These are phyloP conservation scores for Fragum sueziense DNA, from an alignment of 2,888 invertebrate species.

Conservation along the genomic window DNA sequence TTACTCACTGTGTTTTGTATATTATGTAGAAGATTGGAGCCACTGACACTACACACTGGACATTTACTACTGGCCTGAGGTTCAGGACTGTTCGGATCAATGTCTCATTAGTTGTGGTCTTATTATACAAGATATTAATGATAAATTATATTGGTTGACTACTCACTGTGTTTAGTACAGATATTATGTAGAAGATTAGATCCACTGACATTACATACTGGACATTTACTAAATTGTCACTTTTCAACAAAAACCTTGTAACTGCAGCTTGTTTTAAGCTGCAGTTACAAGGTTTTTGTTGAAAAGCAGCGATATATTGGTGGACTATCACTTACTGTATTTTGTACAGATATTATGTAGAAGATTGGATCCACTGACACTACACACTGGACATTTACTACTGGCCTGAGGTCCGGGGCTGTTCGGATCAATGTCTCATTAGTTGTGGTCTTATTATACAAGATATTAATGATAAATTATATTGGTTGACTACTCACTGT, in stretches of 20 bases:
- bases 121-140: no score
- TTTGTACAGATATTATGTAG: slow-evolving; percentile 8
- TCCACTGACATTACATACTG: background rate
- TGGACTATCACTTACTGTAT: slow-evolving; percentile 7
- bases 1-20: slow-evolving; percentile 2
- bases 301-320: no score
- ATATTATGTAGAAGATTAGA: slow-evolving; percentile 4
- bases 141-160: no score
- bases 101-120: no score
- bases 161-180: slow-evolving; percentile 8
- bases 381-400: background rate
- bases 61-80: background rate
- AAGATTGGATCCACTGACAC: background rate
- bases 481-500: no score
- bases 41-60: background rate
- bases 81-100: background rate
- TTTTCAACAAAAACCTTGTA: no score
- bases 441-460: no score
- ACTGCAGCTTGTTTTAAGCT: no score
- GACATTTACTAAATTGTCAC: background rate
- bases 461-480: no score
- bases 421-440: no score
- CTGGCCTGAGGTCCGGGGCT: background rate
- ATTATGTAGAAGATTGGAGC: slow-evolving; percentile 4
- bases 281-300: no score